Percentiles rank a stretch among this genome's conserved stretches.
Conservation (phyloP, 2,888 invertebrate species). For the Augiades crinisus region DNA sequence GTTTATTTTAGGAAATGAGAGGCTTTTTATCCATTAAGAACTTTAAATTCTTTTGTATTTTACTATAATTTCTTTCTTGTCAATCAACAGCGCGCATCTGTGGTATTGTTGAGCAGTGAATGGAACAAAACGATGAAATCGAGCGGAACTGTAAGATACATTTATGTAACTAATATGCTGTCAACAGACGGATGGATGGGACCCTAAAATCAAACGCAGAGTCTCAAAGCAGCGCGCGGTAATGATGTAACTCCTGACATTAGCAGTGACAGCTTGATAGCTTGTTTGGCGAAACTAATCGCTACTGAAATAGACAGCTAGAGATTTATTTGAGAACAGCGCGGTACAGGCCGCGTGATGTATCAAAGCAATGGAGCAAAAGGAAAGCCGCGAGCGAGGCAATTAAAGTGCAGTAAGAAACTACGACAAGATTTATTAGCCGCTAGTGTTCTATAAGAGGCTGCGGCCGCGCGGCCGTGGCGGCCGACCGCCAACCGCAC, state of each 20-base stretch:
- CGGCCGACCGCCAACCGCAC: not conserved
- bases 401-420: constrained; percentile 26
- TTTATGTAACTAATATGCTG: constrained; percentile 16
- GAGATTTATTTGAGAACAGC: constrained; percentile 24
- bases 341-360: constrained; percentile 17
- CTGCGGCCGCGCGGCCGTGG: not conserved
- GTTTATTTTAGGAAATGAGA: too few relatives aligned
- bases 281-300: constrained; percentile 27
- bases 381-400: constrained; percentile 19
- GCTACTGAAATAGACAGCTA: constrained; percentile 25
- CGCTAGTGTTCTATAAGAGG: constrained; percentile 5
- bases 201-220: constrained; percentile 9
- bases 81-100: not conserved
- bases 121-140: constrained; percentile 8
- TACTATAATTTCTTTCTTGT: too few relatives aligned
- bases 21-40: too few relatives aligned
- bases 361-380: constrained; percentile 25
- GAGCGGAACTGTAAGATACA: constrained; percentile 1
- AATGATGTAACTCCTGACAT: constrained; percentile 23
- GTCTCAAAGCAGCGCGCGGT: constrained; percentile 8
- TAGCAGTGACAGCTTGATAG: constrained; percentile 21
- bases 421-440: constrained; percentile 22
- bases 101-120: not conserved
- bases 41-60: too few relatives aligned
- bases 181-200: constrained; percentile 24